Conservation (phyloP, 1,140 invertebrate genomes). For the Orchestia grillus region DNA sequence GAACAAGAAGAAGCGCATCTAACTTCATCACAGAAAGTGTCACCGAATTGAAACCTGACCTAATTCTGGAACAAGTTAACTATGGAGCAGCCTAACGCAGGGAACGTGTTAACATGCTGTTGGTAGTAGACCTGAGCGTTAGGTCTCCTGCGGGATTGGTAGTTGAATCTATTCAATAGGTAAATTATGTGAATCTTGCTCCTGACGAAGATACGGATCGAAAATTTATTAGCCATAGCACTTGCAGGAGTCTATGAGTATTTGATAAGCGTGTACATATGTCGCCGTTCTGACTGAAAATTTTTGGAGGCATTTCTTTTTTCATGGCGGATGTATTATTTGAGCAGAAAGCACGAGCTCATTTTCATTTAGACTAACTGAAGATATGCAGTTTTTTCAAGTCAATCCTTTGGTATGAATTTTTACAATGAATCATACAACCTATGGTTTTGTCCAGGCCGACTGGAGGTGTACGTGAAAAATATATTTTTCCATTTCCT, state of each 20-base stretch:
- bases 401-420: neutral
- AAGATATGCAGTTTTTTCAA: neutral
- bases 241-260: neutral
- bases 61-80: too few relatives aligned
- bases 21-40: too few relatives aligned
- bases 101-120: too few relatives aligned
- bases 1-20: too few relatives aligned
- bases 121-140: neutral
- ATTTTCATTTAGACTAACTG: neutral
- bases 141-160: neutral
- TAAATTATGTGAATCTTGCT: neutral
- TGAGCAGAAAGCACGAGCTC: neutral
- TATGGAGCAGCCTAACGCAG: too few relatives aligned
- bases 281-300: neutral
- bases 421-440: neutral
- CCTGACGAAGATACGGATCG: neutral
- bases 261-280: neutral
- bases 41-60: too few relatives aligned
- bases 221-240: neutral
- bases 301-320: neutral
- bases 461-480: neutral
- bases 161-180: neutral
- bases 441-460: neutral
- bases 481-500: neutral
- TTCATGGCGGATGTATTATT: neutral